Base-by-base conservation (phyloP, 2,888 invertebrate species). In the Nomada fucata region DNA sequence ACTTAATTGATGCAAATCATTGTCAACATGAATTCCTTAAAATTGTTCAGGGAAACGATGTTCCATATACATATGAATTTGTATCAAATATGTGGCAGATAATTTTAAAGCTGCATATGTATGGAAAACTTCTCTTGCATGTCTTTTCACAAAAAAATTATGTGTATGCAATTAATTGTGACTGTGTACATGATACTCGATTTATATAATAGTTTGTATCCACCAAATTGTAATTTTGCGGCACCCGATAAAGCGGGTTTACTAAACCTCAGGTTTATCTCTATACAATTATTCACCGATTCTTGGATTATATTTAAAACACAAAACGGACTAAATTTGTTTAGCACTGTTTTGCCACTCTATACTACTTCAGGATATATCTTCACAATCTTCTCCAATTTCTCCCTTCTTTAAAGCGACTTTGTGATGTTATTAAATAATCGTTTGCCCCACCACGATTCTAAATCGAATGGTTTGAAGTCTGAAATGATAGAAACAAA, bases 381-480 rank as follows among this genome's bases (percentile, higher is more conserved):
- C 50, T 73, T 72, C 63, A 53, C 50, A 68, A 70, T 57, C 63
- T 77, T 79, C 53, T 44, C 26, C 20, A 50, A 57, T 26, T 55
- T 75, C 53, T 63, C 18, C 71, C 63, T 74, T 36, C 83, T 86
- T 93, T 90, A 93, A 74, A 96, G 95, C 82, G 97, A 97, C 94
- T 96, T 97, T 77, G 97, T 97, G 93, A 97, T 97, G 93, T 97
- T 97, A 91, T 97, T 97, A 94, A 97, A 97, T 83, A 97, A 94
- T 85, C 98, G 95, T 92, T 97, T 97, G 83, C 97, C 97, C 97
- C 98, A 98, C 97, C 97, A 98, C 53, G 97, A 96, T 93, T 98
- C 98, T 91, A 98, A 95, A 94, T 98, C 98, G 92, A 98, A 98
- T 26, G 98, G 97, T 91, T 97, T 97, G 93, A 98, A 98, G 94